Percentiles rank a stretch among this genome's conserved stretches.
These are phyloP conservation scores for Leptopilina drosophilae DNA, from an alignment of 2,888 invertebrate species.

Conservation along the genomic window DNA sequence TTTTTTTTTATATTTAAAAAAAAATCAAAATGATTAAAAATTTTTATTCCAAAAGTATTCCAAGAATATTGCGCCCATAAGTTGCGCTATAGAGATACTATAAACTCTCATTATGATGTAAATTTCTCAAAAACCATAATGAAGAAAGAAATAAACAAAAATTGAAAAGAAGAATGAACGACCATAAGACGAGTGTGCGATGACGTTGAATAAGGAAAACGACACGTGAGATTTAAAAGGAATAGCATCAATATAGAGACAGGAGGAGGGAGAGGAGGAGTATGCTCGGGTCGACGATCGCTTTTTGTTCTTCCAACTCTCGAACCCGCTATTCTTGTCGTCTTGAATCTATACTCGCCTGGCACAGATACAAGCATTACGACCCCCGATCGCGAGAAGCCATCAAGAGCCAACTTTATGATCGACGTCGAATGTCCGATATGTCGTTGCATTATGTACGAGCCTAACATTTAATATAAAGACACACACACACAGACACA, in stretches of 20 bases:
- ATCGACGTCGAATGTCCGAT: conserved; percentile 52
- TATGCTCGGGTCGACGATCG: conserved; percentile 36
- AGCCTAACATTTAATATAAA: conserved; percentile 52
- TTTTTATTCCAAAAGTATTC: no score
- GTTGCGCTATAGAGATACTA: no score
- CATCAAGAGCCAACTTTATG: conserved; percentile 55
- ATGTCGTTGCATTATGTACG: conserved; percentile 42
- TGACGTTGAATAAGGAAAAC: conserved; percentile 13
- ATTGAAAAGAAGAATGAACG: not conserved
- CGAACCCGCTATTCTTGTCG: conserved; percentile 45
- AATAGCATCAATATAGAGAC: not conserved
- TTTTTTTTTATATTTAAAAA: no score
- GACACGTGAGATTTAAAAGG: conserved; percentile 8
- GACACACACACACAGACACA: not conserved
- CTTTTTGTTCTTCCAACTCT: conserved; percentile 42
- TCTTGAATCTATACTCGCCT: conserved; percentile 36
- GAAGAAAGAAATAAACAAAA: not conserved
- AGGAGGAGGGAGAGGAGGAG: no score
- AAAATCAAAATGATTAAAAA: no score
- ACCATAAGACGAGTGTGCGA: not conserved
- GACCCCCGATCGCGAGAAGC: conserved; percentile 50
- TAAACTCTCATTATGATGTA: no score
- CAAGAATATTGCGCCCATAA: no score
- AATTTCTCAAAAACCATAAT: no score
- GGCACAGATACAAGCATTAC: conserved; percentile 41